Evolutionary conservation across 2,113 vertebrate genomes (phyloP).

Genomic region (Cardinalis cardinalis): DNA sequence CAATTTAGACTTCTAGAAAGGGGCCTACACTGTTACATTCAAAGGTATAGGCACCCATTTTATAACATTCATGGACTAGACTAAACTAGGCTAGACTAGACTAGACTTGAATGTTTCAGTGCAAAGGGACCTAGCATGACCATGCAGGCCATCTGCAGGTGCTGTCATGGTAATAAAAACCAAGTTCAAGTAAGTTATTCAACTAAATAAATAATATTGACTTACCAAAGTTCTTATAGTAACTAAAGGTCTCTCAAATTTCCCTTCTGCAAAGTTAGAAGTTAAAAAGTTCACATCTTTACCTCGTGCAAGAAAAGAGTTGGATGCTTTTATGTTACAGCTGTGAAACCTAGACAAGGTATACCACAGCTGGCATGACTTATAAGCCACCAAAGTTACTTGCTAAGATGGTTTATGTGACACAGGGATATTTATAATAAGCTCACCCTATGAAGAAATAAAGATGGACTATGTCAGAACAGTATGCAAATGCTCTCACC

Average conservation of each 20-base stretch:
- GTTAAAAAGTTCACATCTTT: neutral
- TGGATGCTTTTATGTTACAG: neutral
- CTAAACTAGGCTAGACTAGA: too few relatives aligned
- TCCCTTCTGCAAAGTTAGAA: neutral
- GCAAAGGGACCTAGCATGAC: neutral
- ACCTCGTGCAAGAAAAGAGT: neutral
- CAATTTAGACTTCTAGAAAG: neutral
- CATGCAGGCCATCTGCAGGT: neutral
- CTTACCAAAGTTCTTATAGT: neutral
- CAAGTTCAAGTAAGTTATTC: neutral
- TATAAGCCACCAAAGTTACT: neutral
- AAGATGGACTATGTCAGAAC: neutral
- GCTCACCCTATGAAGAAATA: neutral
- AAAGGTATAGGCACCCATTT: neutral
- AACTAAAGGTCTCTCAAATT: neutral
- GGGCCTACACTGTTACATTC: neutral
- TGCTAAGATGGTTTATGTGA: neutral
- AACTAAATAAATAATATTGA: neutral
- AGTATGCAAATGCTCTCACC: neutral
- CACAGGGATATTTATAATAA: neutral
- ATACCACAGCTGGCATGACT: neutral
- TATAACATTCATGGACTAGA: neutral
- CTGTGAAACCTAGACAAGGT: neutral
- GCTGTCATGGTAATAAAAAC: neutral
- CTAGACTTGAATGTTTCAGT: neutral